Base-by-base conservation (phyloP, 2,113 vertebrate genomes). In the Blennius ocellaris region DNA sequence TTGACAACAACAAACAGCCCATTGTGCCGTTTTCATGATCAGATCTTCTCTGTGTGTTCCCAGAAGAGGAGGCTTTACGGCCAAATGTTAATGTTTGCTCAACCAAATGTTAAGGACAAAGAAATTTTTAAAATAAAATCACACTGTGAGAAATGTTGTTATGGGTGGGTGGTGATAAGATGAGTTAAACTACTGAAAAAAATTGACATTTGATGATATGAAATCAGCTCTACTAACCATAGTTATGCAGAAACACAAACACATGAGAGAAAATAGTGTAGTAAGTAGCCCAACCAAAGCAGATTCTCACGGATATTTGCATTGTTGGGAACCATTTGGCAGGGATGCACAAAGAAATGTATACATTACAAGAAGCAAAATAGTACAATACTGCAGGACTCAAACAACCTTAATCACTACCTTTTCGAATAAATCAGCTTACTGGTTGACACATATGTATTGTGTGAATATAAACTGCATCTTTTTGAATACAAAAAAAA, bases 1-100 rank as follows among this genome's bases (percentile, higher is more conserved):
- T 45, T 54, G 50, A 47, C 21, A 67, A 41, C 14, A 44, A 15
- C n/a, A 45, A 45, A 12, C 44, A 69, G 44, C 53, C 56, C 52
- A 50, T 21, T 9, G 17, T 38, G 38, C 16, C 16, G 48, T 36
- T 50, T 51, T 37, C 17, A 37, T 53, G 5, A 56, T 43, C 45
- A 40, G 3, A 11, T 14, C 14, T 48, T 62, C 37, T 63, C 36
- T 6, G 38, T 30, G 16, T 36, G 37, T 12, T 4, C 11, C 11
- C 0, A 69, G 15, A 36, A 38, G 45, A 48, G 15, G 15, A 7
- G 15, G 6, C 7, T 6, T 45, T 45, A 12, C 44, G 4, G 44
- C 44, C 44, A n/a, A 12, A 12, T 0, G 1, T 44, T 43, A 38
- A 8, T 51, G 11, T 39, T 17, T 74, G 21, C 4, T 30, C 21